A percentile compares a stretch with the other conserved stretches of the same genome.
Evolutionary conservation across 2,888 invertebrate species (phyloP).

Genomic region (Xestoiulus laeticollis): DNA sequence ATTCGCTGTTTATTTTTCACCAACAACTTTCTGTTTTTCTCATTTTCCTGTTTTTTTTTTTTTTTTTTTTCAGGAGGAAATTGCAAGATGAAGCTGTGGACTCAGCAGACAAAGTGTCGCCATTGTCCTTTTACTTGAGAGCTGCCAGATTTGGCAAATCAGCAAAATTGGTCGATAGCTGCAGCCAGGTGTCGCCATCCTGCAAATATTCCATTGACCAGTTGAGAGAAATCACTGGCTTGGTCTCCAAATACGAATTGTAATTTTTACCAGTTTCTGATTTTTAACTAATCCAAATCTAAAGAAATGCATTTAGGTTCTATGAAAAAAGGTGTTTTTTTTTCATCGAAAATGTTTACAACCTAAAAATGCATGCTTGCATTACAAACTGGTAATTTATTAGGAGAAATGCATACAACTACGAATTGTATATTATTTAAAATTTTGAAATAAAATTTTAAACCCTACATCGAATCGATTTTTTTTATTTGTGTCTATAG

Average conservation of each 20-base stretch:
- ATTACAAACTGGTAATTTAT: too few species aligned
- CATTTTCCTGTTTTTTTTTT: conserved; percentile 7
- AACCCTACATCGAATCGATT: too few species aligned
- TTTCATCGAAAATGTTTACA: neutral
- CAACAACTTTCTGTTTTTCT: conserved; percentile 1
- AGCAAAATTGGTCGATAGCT: neutral
- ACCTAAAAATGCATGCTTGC: neutral
- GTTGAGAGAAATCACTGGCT: neutral
- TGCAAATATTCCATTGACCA: conserved; percentile 49
- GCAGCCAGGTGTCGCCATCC: conserved; percentile 44
- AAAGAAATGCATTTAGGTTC: neutral
- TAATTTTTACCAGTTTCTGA: neutral
- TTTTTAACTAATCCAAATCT: neutral
- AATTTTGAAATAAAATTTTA: neutral
- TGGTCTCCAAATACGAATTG: conserved; percentile 46
- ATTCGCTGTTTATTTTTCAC: conserved; percentile 12
- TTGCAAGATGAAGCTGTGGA: neutral
- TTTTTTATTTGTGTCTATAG: too few species aligned
- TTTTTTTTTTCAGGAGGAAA: conserved; percentile 42
- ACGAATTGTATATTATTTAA: neutral
- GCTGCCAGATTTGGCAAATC: conserved; percentile 51
- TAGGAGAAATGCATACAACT: neutral
- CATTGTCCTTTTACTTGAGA: conserved; percentile 42
- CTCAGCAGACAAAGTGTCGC: conserved; percentile 40
- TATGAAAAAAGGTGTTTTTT: neutral